Percentiles rank a stretch among this genome's conserved stretches.
phyloP scores from a whole-genome alignment of 2,797 vertebrate species.

The Dryobates pubescens region DNA sequence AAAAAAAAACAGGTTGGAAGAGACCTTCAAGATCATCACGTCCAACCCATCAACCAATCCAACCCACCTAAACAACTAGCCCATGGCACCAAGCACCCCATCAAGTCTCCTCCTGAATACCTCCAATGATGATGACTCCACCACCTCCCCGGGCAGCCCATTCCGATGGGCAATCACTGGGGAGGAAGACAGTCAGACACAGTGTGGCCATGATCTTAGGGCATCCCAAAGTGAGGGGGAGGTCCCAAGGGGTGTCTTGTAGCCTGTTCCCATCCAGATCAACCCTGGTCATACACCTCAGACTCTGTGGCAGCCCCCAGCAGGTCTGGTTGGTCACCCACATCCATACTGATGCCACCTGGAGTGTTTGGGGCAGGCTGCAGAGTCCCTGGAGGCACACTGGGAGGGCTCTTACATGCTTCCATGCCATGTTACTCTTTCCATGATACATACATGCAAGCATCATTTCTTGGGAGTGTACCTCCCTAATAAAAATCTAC shows the following conservation, averaged over 20 bases:
- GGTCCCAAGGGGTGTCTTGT: fast-evolving
- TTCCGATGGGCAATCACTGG: too few relatives aligned
- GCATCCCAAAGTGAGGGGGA: neutral
- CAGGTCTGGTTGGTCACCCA: neutral
- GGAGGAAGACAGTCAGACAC: neutral
- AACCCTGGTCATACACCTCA: neutral
- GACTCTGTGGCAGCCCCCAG: neutral
- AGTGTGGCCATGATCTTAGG: fast-evolving
- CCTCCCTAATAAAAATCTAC: neutral
- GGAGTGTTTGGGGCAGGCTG: neutral
- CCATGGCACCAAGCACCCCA: too few relatives aligned
- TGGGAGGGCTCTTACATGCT: neutral
- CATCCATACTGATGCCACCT: neutral
- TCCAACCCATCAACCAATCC: too few relatives aligned
- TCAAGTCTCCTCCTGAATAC: too few relatives aligned
- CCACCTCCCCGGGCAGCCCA: too few relatives aligned
- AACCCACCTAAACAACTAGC: too few relatives aligned
- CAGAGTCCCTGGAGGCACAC: neutral
- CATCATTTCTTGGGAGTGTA: neutral
- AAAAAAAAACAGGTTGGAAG: too few relatives aligned
- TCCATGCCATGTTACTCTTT: neutral
- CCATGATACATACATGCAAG: fast-evolving
- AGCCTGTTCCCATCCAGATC: neutral
- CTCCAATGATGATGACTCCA: too few relatives aligned
- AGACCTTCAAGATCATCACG: too few relatives aligned